Percentiles rank a stretch among this genome's conserved stretches.
Evolutionary conservation across 2,888 invertebrate genomes (phyloP).

Genomic region (Leuctra nigra): DNA sequence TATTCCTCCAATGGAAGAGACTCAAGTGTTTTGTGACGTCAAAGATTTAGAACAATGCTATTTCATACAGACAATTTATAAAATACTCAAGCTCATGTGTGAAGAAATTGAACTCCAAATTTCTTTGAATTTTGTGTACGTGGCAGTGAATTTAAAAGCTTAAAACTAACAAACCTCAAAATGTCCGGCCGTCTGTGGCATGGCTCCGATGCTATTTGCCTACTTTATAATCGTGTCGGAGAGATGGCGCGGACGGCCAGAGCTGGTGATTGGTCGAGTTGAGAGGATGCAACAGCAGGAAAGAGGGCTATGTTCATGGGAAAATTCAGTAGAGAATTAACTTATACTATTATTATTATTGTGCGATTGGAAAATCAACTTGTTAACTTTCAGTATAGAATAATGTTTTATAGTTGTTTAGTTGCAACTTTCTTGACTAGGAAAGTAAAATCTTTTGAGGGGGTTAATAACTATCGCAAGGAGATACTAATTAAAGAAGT

Average conservation of each 20-base stretch:
- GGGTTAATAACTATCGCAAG: slow-evolving; percentile 9
- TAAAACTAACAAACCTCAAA: not conserved
- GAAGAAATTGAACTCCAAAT: slow-evolving; percentile 14
- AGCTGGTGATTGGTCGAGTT: too few relatives aligned
- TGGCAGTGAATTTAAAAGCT: slow-evolving; percentile 4
- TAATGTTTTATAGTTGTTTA: slow-evolving; percentile 24
- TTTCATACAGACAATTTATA: slow-evolving; percentile 15
- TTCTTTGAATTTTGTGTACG: slow-evolving; percentile 13
- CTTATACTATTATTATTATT: slow-evolving; percentile 16
- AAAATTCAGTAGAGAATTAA: slow-evolving; percentile 19
- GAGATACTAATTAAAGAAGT: not conserved
- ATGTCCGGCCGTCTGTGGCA: not conserved
- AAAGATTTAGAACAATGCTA: slow-evolving; percentile 10
- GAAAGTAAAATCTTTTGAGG: slow-evolving; percentile 13
- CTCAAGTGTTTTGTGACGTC: slow-evolving; percentile 13
- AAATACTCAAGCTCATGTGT: slow-evolving; percentile 13
- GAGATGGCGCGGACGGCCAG: too few relatives aligned
- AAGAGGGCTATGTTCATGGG: not conserved
- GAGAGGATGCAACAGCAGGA: not conserved
- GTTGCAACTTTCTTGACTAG: slow-evolving; percentile 19
- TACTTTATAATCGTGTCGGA: too few relatives aligned
- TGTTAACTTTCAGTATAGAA: slow-evolving; percentile 21
- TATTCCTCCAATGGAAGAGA: slow-evolving; percentile 9
- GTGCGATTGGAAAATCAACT: slow-evolving; percentile 20
- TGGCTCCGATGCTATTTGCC: too few relatives aligned